These are phyloP conservation scores for Uropsilus gracilis DNA, from an alignment of 2,113 vertebrate species.

Conservation along the genomic window DNA sequence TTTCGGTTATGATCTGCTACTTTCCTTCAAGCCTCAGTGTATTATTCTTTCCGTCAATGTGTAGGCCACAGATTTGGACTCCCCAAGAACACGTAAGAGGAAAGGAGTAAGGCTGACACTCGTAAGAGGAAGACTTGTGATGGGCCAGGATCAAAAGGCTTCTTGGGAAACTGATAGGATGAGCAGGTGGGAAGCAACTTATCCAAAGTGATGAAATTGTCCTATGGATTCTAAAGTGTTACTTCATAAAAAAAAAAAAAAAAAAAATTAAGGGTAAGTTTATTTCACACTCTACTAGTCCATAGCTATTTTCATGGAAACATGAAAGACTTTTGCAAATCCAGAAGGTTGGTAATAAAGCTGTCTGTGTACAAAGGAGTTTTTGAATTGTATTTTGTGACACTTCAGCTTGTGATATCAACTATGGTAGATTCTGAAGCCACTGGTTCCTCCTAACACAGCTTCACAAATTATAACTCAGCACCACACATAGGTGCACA, in stretches of 20 bases:
- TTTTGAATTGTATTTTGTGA: slow-evolving; percentile 47
- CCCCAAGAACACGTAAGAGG: neutral
- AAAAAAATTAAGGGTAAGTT: slow-evolving; percentile 39
- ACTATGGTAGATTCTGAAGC: neutral
- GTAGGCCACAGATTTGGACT: neutral
- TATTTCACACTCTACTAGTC: neutral
- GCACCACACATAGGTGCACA: neutral
- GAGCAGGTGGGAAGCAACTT: neutral
- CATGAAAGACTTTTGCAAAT: slow-evolving; percentile 46
- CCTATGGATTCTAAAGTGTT: neutral
- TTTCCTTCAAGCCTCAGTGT: neutral
- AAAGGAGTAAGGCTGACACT: neutral
- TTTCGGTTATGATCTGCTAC: neutral
- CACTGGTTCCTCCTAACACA: rapidly evolving
- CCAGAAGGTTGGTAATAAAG: slow-evolving; percentile 20
- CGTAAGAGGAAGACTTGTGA: neutral
- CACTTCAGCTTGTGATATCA: neutral
- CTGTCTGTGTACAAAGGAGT: neutral
- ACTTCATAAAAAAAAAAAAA: neutral
- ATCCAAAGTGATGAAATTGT: neutral
- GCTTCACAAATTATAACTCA: neutral
- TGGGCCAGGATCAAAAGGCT: neutral
- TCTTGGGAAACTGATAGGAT: neutral
- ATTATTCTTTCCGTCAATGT: neutral
- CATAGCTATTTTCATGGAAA: slow-evolving; percentile 60